Evolutionary conservation across 2,888 invertebrate species (phyloP), one percentile per base, ranked within the genome.

Genomic region (Leptinotarsa haldemani): DNA sequence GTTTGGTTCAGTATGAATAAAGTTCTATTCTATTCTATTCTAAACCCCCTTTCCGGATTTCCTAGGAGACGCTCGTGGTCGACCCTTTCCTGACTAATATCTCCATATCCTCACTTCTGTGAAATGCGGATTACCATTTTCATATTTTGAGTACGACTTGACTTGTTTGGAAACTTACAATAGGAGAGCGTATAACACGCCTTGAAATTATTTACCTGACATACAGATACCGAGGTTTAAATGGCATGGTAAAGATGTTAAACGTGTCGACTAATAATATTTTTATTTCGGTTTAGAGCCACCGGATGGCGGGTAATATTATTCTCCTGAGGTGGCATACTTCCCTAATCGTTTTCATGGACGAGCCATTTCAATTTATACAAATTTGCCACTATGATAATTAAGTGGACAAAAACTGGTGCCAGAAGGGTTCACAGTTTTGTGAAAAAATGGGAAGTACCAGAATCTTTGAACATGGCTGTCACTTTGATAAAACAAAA

Each of bases 61-160:
- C 4, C 50, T 15, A n/a, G 4, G 50, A 5, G 50, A 50, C 50
- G 50, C 50, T 3, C 50, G 15, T 50, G 50, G 13, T n/a, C 63
- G 71, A 61, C 73, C 73, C 75, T 71, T 71, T 53, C 70, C 50
- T 75, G 53, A 69, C 53, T 61, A 66, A 66, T 73, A 64, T 63
- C 4, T 61, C 61, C n/a, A 13, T 61, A 40, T 40, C 56, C 56
- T 56, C 61, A 50, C 56, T 56, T 50, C 69, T 66, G 70, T 67
- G 70, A 69, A 66, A 69, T 69, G 18, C 73, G 72, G 75, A 75
- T 75, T 77, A 75, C 71, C 71, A 75, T 77, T 75, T 75, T 77
- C 73, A 75, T 77, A 77, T 77, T 75, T 76, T 75, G 73, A 74
- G 70, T 73, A 71, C 70, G 75, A 65, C 74, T 77, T 67, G 77